Base-by-base conservation (phyloP, 2,888 invertebrate genomes). In the Cantharis flavilabris region DNA sequence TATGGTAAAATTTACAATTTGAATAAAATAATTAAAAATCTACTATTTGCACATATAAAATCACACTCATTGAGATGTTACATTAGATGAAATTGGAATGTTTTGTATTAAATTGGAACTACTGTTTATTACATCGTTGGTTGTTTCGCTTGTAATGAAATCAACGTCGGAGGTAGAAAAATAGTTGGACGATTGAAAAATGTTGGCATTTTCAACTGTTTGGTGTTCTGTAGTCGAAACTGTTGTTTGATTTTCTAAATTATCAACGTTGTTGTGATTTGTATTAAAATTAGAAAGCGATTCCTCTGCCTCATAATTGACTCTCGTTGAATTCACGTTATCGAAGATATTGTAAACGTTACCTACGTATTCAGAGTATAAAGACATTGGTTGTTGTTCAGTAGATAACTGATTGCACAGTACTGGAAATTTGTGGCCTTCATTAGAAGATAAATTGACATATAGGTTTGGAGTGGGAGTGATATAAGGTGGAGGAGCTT, bases 161-260 rank as follows among this genome's bases (percentile, higher is more conserved):
- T 87, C 87, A 11, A 75, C 33, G 30, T 89, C 90, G 64, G 90
- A 89, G 65, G 90, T 90, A 3, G 89, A 89, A 83, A 94, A 94
- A 85, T 93, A 94, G 84, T 91, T 93, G 0, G 93, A 90, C 81
- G 93, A 93, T 81, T 91, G 92, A 82, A 92, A 92, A 77, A 91
- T 89, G 80, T 75, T 83, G 78, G 79, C 63, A 23, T 76, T 20
- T 23, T 67, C 65, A 23, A 23, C 65, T 10, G n/a, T 67, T 23
- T n/a, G 23, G 13, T 80, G 71, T 49, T 88, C 84, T 0, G 80
- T 20, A 75, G 67, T 23, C 23, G 30, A 10, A 63, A 3, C 13
- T 23, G 13, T 18, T 23, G 13, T 18, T 64, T 72, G 71, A 77
- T 72, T 69, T 69, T 30, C 62, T 62, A 23, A 62, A 28, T 14